Percentiles rank a stretch among this genome's conserved stretches.
Conservation (phyloP, 2,888 invertebrate species). For the Candidula unifasciata region DNA sequence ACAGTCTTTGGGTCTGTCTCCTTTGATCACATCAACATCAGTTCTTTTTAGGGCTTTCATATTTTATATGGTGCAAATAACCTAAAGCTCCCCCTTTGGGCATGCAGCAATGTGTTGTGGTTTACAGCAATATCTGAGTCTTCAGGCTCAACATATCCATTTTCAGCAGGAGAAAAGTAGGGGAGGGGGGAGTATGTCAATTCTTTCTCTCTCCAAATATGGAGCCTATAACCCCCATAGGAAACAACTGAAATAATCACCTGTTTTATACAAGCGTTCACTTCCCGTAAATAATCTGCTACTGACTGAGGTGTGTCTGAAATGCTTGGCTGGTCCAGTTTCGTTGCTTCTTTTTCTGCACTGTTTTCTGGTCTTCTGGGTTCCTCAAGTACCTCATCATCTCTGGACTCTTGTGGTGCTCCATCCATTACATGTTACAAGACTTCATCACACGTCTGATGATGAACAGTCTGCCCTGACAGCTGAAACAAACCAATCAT, state of each 20-base stretch:
- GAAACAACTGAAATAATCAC: constrained; percentile 21
- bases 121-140: no score
- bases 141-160: no score
- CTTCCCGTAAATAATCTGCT: constrained; percentile 33
- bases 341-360: constrained; percentile 33
- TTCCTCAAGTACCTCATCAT: constrained; percentile 13
- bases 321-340: background rate
- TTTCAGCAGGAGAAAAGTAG: no score
- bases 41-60: no score
- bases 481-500: background rate
- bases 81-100: no score
- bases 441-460: constrained; percentile 3
- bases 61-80: no score
- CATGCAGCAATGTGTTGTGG: no score
- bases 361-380: background rate
- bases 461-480: background rate
- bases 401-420: constrained; percentile 36
- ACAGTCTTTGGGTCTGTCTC: no score
- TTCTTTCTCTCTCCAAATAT: no score
- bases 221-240: no score
- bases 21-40: no score
- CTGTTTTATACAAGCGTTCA: constrained; percentile 28
- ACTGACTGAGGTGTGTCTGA: constrained; percentile 7
- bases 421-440: constrained; percentile 46
- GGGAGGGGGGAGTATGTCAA: no score